These are phyloP conservation scores for Morelia viridis DNA, from an alignment of 2,797 vertebrate genomes.

Conservation along the genomic window DNA sequence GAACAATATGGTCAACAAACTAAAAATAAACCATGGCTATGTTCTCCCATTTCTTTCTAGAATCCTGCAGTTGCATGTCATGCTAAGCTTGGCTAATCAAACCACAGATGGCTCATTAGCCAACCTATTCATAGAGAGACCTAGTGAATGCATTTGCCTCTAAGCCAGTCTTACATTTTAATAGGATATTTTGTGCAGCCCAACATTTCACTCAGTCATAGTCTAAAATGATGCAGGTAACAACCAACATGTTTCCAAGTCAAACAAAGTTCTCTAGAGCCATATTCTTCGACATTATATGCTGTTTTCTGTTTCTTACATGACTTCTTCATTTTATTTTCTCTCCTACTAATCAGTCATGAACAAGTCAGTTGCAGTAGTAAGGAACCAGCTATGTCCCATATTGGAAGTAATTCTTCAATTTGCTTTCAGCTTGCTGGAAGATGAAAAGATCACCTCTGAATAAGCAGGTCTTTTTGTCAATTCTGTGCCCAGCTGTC, in stretches of 20 bases:
- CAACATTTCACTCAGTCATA: not conserved
- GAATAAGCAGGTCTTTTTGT: not conserved
- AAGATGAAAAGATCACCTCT: not conserved
- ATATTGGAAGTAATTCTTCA: not conserved
- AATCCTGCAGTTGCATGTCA: not conserved
- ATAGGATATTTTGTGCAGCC: not conserved
- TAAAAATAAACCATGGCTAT: constrained; percentile 1
- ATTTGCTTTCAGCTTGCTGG: not conserved
- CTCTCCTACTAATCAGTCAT: not conserved
- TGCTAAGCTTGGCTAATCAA: not conserved
- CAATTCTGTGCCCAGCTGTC: not conserved
- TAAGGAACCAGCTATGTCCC: not conserved
- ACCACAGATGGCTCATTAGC: not conserved
- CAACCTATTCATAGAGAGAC: not conserved
- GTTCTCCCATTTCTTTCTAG: not conserved
- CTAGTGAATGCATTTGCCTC: not conserved
- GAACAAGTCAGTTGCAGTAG: not conserved
- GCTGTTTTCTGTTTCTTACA: not conserved
- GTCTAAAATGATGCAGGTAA: not conserved
- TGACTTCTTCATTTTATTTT: not conserved
- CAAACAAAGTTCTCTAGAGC: not conserved
- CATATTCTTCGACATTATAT: not conserved
- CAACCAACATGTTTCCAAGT: not conserved
- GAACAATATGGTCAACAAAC: not conserved
- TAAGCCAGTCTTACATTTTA: not conserved